Evolutionary conservation across 2,113 vertebrate species (phyloP).

Genomic region (Phasianus colchicus): DNA sequence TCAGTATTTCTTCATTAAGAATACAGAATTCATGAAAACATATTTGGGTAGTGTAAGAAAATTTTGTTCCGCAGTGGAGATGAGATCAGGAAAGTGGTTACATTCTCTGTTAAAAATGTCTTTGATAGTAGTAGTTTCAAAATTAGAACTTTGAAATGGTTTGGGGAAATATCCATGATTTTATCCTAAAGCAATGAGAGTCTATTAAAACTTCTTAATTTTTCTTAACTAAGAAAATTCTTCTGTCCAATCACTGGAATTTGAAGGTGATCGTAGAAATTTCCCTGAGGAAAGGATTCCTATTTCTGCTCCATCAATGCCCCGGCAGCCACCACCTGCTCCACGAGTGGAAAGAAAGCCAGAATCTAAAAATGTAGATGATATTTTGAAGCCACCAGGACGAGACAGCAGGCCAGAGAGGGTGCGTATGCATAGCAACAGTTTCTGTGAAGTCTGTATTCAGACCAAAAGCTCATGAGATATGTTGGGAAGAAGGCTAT

Average conservation of each 20-base stretch:
- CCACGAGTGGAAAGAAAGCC: slow-evolving; percentile 93
- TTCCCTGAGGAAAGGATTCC: slow-evolving; percentile 91
- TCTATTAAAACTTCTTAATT: slow-evolving; percentile 55
- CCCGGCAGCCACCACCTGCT: slow-evolving; percentile 84
- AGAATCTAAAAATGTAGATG: slow-evolving; percentile 96
- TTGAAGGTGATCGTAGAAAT: slow-evolving; percentile 88
- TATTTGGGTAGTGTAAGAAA: neutral
- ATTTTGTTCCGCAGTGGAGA: neutral
- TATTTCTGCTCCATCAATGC: slow-evolving; percentile 80
- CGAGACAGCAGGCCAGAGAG: slow-evolving; percentile 92
- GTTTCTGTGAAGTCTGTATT: neutral
- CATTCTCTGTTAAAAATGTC: neutral
- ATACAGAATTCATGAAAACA: neutral
- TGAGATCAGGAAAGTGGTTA: neutral
- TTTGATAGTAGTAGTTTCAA: neutral
- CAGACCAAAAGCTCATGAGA: neutral
- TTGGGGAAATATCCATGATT: neutral
- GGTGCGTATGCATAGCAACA: slow-evolving; percentile 70
- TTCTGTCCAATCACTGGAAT: slow-evolving; percentile 71
- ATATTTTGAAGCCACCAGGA: slow-evolving; percentile 94
- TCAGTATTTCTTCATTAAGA: neutral
- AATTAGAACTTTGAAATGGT: neutral
- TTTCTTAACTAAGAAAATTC: slow-evolving; percentile 62
- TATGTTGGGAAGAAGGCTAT: neutral
- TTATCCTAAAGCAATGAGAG: slow-evolving; percentile 15